Percentiles rank a stretch among this genome's conserved stretches.
phyloP scores from a whole-genome alignment of 1,140 invertebrate species.

The Sycophaga agraensis region DNA sequence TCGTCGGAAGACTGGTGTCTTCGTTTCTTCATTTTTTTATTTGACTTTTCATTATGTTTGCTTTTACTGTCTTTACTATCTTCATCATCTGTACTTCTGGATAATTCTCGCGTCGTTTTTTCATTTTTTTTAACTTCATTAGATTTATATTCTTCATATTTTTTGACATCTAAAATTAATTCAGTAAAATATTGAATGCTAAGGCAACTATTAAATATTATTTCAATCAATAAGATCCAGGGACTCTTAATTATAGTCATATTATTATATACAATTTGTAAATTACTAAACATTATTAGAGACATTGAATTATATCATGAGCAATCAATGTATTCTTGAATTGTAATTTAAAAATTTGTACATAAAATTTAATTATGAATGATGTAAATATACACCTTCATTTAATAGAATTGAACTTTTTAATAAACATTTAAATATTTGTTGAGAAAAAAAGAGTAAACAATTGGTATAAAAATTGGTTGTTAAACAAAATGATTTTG shows the following conservation, averaged over 20 bases:
- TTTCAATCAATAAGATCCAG: conserved; percentile 15
- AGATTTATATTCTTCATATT: conserved; percentile 69
- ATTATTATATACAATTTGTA: too few species aligned
- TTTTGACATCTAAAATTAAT: conserved; percentile 65
- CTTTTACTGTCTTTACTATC: conserved; percentile 28
- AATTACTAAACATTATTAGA: too few species aligned
- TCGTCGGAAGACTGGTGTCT: conserved; percentile 33
- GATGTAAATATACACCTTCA: too few species aligned
- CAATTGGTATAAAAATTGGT: too few species aligned
- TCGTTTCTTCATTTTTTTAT: conserved; percentile 31
- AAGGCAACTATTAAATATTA: conserved; percentile 28
- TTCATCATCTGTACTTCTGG: conserved; percentile 21
- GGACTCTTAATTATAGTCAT: conserved; percentile 41
- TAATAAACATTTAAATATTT: too few species aligned
- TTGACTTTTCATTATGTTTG: conserved; percentile 29
- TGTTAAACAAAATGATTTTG: too few species aligned
- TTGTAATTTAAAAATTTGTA: background rate
- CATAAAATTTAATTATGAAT: background rate
- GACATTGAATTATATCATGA: too few species aligned
- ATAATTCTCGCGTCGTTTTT: conserved; percentile 35
- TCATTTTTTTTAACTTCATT: conserved; percentile 53
- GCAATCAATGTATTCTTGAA: too few species aligned
- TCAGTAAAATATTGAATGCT: conserved; percentile 43
- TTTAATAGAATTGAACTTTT: too few species aligned
- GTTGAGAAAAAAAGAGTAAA: too few species aligned